A percentile compares a stretch with the other conserved stretches of the same genome.
phyloP scores from a whole-genome alignment of 2,797 vertebrate species.

The Triplophysa yarkandensis region DNA sequence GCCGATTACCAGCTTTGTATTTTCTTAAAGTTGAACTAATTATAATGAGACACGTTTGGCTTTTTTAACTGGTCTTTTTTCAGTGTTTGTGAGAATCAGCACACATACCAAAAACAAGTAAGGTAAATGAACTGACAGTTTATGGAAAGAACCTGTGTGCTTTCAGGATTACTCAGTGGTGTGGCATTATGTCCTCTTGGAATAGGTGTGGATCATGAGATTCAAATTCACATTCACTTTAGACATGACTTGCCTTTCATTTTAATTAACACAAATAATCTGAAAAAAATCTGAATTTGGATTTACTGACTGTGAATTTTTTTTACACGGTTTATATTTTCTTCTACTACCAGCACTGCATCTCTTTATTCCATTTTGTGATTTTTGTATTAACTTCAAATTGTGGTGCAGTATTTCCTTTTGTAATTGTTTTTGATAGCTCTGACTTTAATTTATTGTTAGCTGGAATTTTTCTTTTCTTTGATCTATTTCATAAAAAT shows the following conservation, averaged over 20 bases:
- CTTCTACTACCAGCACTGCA: conserved; percentile 36
- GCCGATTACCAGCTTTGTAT: conserved; percentile 34
- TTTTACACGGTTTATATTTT: conserved; percentile 49
- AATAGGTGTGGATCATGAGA: background rate
- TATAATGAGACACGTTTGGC: background rate
- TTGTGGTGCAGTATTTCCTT: conserved; percentile 62
- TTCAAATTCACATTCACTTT: background rate
- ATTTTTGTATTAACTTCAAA: conserved; percentile 55
- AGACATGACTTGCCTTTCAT: conserved; percentile 34
- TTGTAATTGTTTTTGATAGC: conserved; percentile 38
- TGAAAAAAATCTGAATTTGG: conserved; percentile 52
- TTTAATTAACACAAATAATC: conserved; percentile 40
- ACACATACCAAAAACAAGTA: conserved; percentile 13
- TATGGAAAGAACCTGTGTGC: background rate
- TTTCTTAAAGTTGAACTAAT: background rate
- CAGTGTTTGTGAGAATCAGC: conserved; percentile 4
- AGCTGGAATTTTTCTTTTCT: conserved; percentile 47
- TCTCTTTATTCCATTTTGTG: conserved; percentile 54
- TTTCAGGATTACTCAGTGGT: background rate
- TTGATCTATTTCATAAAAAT: conserved; percentile 41
- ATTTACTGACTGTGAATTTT: conserved; percentile 65
- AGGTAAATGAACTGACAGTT: background rate
- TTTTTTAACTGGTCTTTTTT: background rate
- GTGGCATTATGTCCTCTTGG: conserved; percentile 7
- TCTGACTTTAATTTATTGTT: conserved; percentile 58